Evolutionary conservation across 2,888 invertebrate species (phyloP).

Genomic region (Cactoblastis cactorum): DNA sequence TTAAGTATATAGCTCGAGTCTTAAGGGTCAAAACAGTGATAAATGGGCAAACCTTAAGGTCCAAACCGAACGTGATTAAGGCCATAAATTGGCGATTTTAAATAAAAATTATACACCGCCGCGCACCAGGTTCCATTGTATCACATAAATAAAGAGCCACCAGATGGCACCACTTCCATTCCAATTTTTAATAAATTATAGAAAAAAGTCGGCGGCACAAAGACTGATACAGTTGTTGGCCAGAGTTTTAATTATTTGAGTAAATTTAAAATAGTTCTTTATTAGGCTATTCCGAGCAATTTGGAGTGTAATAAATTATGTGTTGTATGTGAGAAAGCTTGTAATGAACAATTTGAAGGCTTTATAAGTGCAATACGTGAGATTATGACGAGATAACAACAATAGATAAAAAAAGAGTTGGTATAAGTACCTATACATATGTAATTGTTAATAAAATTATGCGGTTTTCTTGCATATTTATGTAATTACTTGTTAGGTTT

Average conservation of each 20-base stretch:
- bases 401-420: conserved; percentile 2
- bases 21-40: conserved; percentile 3
- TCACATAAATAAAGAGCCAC: conserved; percentile 72
- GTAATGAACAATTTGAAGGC: conserved; percentile 32
- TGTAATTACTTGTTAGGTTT: no score
- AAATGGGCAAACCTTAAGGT: conserved; percentile 9
- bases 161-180: conserved; percentile 62
- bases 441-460: no score
- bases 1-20: not conserved
- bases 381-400: conserved; percentile 19
- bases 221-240: conserved; percentile 61
- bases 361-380: conserved; percentile 16
- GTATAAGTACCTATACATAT: no score
- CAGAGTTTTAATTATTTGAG: conserved; percentile 61
- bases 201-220: conserved; percentile 62
- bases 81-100: conserved; percentile 69
- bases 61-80: conserved; percentile 40
- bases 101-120: conserved; percentile 57
- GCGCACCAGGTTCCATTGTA: conserved; percentile 50
- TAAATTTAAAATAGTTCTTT: conserved; percentile 69
- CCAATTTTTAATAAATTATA: conserved; percentile 64
- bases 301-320: conserved; percentile 55
- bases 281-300: conserved; percentile 51
- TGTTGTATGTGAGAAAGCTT: conserved; percentile 37
- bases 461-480: no score